These are phyloP conservation scores for Drosophila neonasuta DNA, from an alignment of 2,888 invertebrate genomes.

Conservation along the genomic window DNA sequence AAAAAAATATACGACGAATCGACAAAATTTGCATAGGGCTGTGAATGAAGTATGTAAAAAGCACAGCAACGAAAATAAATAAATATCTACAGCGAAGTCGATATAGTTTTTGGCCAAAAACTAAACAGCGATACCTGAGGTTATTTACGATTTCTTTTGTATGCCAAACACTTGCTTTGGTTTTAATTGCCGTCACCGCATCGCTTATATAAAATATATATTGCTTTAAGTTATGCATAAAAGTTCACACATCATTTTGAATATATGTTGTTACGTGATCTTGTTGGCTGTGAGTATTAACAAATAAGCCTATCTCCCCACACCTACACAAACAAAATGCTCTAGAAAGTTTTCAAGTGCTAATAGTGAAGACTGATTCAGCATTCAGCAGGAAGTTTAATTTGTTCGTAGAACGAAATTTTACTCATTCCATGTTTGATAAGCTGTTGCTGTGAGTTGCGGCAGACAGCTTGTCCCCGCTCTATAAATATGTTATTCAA, in stretches of 20 bases:
- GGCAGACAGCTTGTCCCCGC: conserved; percentile 51
- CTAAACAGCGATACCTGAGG: conserved; percentile 31
- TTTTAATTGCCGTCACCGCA: conserved; percentile 57
- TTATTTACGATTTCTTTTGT: conserved; percentile 65
- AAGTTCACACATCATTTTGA: conserved; percentile 52
- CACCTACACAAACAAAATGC: background rate
- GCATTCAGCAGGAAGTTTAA: conserved; percentile 47
- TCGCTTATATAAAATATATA: conserved; percentile 51
- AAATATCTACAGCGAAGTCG: conserved; percentile 47
- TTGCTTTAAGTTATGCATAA: conserved; percentile 26
- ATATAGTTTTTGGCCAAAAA: conserved; percentile 49
- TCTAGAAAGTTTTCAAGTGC: conserved; percentile 45
- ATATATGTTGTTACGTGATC: conserved; percentile 10
- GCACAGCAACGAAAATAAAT: conserved; percentile 27
- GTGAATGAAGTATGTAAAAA: conserved; percentile 54
- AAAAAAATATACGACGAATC: conserved; percentile 9
- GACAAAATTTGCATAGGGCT: conserved; percentile 63
- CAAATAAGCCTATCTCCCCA: background rate
- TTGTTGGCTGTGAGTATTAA: background rate
- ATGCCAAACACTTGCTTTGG: conserved; percentile 61
- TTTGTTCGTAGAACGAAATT: conserved; percentile 6
- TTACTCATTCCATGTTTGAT: conserved; percentile 36
- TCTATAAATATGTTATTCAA: conserved; percentile 8
- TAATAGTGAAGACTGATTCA: conserved; percentile 24
- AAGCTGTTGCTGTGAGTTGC: conserved; percentile 36